Evolutionary conservation across 2,888 invertebrate species (phyloP), one percentile per base, ranked within the genome.

Genomic region (Axea sp.): DNA sequence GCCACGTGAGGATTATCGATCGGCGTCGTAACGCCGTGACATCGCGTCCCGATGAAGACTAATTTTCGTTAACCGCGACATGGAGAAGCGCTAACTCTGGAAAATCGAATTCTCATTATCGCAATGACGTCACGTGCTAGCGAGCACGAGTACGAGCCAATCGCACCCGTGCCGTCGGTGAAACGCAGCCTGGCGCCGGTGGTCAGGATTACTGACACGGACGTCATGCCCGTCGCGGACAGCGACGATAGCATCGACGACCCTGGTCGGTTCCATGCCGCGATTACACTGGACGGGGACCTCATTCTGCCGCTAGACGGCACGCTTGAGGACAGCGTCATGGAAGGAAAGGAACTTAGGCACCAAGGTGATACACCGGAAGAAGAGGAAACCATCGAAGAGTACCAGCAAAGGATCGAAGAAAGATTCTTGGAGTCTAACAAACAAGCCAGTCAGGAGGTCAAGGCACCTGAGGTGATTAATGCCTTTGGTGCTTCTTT

Each of bases 71-170:
- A n/a, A n/a, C 22, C 12, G 30, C 31, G 49, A 2, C 9, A 62
- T 62, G 33, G 45, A 67, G 31, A 55, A 31, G 45, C 22, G 22
- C 19, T 4, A 19, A 19, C 19, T 3, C 19, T 2, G 3, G 19
- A 3, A 19, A 19, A 3, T 19, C 19, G 4, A 19, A 2, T 19
- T 19, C 19, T 3, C 2, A 11, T 26, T n/a, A 62, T 24, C 9
- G 19, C 1, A 22, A 83, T 84, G 80, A 78, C 78, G 79, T 81
- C 77, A 84, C 79, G 80, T 92, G 92, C 81, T 90, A 96, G 96
- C 91, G 96, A 96, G 91, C 96, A 96, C 92, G 95, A 96, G 89
- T 96, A 96, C 90, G 96, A 96, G 90, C 94, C 95, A 80, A 93
- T 96, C 86, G 92, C 93, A 81, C 93, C 93, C 76, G 89, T 89